Evolutionary conservation across 2,113 vertebrate genomes (phyloP).

Genomic region (Puntigrus tetrazona): DNA sequence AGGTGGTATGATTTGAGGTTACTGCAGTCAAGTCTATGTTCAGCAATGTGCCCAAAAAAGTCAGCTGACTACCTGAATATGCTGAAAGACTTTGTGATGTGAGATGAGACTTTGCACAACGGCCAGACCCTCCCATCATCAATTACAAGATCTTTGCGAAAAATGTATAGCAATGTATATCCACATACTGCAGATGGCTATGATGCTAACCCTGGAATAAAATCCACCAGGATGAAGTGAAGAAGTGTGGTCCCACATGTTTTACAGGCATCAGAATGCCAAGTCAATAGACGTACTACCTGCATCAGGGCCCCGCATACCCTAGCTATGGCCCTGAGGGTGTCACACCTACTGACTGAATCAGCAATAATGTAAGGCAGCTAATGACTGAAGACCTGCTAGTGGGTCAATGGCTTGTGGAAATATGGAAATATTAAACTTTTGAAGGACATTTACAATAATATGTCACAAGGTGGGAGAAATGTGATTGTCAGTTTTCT

Average conservation of each 20-base stretch:
- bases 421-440: not conserved
- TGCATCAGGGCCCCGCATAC: not conserved
- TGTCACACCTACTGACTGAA: not conserved
- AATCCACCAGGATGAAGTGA: not conserved
- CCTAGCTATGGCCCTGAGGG: not conserved
- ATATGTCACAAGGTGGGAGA: not conserved
- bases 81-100: too few species aligned
- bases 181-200: not conserved
- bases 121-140: too few species aligned
- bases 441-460: not conserved
- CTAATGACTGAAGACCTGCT: not conserved
- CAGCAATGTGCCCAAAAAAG: too few species aligned
- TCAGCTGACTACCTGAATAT: too few species aligned
- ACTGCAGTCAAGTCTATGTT: too few species aligned
- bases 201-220: not conserved
- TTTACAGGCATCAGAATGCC: not conserved
- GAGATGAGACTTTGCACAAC: too few species aligned
- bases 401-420: not conserved
- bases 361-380: not conserved
- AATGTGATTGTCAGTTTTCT: not conserved
- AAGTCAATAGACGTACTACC: not conserved
- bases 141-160: too few species aligned
- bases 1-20: too few species aligned
- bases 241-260: not conserved
- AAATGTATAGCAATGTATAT: too few species aligned